Percentiles rank a stretch among this genome's conserved stretches.
These are phyloP conservation scores for Caenorhabditis tropicalis DNA, from an alignment of 1,140 invertebrate genomes.

Conservation along the genomic window DNA sequence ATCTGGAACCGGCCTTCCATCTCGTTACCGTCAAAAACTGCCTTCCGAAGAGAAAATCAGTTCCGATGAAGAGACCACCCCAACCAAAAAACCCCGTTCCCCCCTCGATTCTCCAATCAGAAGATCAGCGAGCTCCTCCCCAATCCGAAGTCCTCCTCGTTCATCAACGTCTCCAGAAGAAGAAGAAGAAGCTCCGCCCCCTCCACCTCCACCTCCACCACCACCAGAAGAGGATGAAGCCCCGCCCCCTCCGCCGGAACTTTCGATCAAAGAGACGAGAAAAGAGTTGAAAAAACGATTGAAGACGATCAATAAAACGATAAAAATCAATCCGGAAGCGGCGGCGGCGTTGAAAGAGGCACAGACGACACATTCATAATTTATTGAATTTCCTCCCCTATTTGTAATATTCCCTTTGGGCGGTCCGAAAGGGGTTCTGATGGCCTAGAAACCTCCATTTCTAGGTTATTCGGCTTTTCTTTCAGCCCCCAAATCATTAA, in stretches of 20 bases:
- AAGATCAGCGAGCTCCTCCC: neutral
- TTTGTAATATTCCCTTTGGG: too few relatives aligned
- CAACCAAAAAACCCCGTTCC: neutral
- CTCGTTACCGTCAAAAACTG: neutral
- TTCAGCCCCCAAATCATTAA: neutral
- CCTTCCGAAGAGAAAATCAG: neutral
- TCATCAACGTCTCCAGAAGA: neutral
- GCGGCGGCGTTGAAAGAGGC: neutral
- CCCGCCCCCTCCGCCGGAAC: neutral
- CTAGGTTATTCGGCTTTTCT: neutral
- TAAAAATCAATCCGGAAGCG: neutral
- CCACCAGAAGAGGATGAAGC: neutral
- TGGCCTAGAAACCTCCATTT: neutral
- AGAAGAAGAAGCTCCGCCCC: neutral
- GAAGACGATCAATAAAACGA: neutral
- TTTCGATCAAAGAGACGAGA: neutral
- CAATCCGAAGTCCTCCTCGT: neutral
- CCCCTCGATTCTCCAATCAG: neutral
- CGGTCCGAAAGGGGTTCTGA: too few relatives aligned
- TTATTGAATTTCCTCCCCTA: neutral
- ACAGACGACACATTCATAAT: neutral
- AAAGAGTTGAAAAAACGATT: neutral
- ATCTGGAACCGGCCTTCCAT: neutral
- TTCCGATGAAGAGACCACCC: neutral
- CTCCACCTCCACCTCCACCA: neutral